Evolutionary conservation across 2,113 vertebrate genomes (phyloP).

Genomic region (Zapus hudsonius): DNA sequence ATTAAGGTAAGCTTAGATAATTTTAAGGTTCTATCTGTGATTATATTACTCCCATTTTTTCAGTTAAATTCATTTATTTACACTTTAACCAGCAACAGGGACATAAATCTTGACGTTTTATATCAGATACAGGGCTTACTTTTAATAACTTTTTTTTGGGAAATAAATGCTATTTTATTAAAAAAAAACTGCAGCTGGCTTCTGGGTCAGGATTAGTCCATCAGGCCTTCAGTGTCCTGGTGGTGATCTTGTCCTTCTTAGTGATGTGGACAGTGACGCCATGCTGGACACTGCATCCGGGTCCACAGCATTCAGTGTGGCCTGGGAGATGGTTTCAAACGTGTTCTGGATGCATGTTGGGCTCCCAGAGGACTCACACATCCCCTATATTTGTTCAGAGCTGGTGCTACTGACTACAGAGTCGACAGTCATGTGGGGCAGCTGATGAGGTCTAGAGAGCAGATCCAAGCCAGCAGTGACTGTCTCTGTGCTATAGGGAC

Average conservation of each 20-base stretch:
- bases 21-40: not conserved
- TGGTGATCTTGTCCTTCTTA: too few species aligned
- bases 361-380: constrained; percentile 99
- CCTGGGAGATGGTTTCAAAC: constrained; percentile 98
- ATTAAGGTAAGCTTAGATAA: not conserved
- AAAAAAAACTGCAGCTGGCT: too few species aligned
- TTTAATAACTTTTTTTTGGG: not conserved
- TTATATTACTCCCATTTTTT: not conserved
- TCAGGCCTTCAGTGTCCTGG: too few species aligned
- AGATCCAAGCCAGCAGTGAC: constrained; percentile 96
- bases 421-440: constrained; percentile 97
- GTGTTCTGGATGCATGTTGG: constrained; percentile 95
- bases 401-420: constrained; percentile 98
- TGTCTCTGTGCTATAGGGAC: constrained; percentile 96
- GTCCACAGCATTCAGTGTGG: constrained; percentile 97
- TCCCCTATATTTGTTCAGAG: constrained; percentile 98
- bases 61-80: not conserved
- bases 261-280: constrained; percentile 94
- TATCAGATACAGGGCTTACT: not conserved
- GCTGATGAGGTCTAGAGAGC: constrained; percentile 96
- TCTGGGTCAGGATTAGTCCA: too few species aligned
- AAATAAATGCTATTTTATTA: too few species aligned
- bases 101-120: too few species aligned
- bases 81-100: too few species aligned
- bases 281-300: constrained; percentile 96